These are phyloP conservation scores for Catamblyrhynchus diadema DNA, from an alignment of 2,797 vertebrate species.

Conservation along the genomic window DNA sequence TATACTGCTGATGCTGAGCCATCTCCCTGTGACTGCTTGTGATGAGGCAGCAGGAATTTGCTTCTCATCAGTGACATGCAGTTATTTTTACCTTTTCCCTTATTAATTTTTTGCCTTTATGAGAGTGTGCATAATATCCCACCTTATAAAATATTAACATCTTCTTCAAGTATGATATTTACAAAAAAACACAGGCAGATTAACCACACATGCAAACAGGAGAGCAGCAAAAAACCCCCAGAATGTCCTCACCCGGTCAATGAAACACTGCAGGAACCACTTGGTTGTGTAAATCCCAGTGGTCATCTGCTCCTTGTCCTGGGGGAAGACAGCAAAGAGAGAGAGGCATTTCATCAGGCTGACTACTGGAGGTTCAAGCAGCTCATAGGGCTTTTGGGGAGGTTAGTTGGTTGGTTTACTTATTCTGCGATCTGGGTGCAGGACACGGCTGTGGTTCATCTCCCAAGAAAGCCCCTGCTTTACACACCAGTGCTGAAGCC, in stretches of 20 bases:
- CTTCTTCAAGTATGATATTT: background rate
- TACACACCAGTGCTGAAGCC: background rate
- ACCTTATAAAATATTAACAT: background rate
- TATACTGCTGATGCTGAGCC: background rate
- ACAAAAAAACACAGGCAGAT: background rate
- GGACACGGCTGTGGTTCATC: background rate
- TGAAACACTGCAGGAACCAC: slow-evolving; percentile 94
- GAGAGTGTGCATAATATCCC: background rate
- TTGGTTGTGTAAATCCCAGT: slow-evolving; percentile 91
- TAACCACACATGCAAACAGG: background rate
- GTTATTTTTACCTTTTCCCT: slow-evolving; percentile 6
- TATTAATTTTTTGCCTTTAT: background rate
- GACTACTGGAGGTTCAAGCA: background rate
- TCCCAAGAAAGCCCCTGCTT: background rate
- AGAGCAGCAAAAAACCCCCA: background rate
- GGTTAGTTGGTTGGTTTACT: background rate
- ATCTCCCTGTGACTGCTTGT: background rate
- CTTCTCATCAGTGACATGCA: background rate
- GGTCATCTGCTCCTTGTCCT: slow-evolving; percentile 93
- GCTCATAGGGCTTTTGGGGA: background rate
- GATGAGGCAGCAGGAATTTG: background rate
- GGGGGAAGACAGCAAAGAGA: background rate
- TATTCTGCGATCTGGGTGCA: background rate
- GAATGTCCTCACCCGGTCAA: slow-evolving; percentile 84
- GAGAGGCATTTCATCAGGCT: background rate